Conservation (phyloP, 2,797 vertebrate genomes). For the Podargus strigoides region DNA sequence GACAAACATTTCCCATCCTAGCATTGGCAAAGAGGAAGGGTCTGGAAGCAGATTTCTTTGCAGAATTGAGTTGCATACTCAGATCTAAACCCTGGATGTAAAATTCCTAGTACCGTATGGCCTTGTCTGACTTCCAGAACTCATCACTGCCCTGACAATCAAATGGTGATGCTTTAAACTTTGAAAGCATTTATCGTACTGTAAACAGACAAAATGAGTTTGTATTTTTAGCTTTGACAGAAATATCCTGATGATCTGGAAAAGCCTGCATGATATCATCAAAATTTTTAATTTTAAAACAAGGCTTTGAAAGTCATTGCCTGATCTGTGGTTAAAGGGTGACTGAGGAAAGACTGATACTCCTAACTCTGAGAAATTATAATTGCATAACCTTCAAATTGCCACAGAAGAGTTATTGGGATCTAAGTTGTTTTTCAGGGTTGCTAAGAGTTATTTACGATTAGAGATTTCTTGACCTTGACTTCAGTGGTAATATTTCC, state of each 20-base stretch:
- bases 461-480: neutral
- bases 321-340: neutral
- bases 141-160: neutral
- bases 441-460: neutral
- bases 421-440: neutral
- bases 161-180: neutral
- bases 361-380: neutral
- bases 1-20: neutral
- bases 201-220: neutral
- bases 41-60: neutral
- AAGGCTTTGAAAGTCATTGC: neutral
- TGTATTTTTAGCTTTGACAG: conserved; percentile 1
- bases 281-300: neutral
- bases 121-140: neutral
- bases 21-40: neutral
- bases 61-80: neutral
- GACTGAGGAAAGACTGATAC: neutral
- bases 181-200: neutral
- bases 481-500: neutral
- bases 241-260: neutral
- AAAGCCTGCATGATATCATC: neutral
- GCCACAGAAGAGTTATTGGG: neutral
- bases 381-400: neutral
- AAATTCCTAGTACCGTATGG: neutral
- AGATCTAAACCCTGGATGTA: neutral